A percentile compares a stretch with the other conserved stretches of the same genome.
These are phyloP conservation scores for Buathra laborator DNA, from an alignment of 2,888 invertebrate species.

Conservation along the genomic window DNA sequence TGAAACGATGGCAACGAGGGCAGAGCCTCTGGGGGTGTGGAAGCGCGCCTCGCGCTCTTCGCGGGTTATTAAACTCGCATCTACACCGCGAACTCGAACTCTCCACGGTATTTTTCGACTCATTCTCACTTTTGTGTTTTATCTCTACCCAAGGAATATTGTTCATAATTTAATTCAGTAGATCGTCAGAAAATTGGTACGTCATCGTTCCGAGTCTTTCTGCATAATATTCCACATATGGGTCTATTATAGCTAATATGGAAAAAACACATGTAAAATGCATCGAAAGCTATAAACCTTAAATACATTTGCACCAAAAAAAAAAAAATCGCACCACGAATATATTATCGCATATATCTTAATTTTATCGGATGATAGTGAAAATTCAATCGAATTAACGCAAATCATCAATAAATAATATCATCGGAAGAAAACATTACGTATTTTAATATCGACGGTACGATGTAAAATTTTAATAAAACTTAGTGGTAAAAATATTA, in stretches of 20 bases:
- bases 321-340: no score
- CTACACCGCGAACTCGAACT: conserved; percentile 69
- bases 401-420: neutral
- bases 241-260: neutral
- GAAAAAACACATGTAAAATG: neutral
- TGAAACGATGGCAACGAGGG: conserved; percentile 69
- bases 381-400: no score
- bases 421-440: neutral
- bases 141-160: conserved; percentile 4
- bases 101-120: conserved; percentile 27
- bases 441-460: neutral
- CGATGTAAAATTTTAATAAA: neutral
- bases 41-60: conserved; percentile 65
- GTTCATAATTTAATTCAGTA: conserved; percentile 45
- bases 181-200: neutral
- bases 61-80: conserved; percentile 74
- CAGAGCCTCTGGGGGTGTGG: conserved; percentile 27
- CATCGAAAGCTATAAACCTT: no score
- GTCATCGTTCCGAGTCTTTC: neutral
- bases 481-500: neutral
- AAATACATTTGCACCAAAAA: no score
- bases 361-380: no score
- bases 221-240: no score
- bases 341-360: no score
- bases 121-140: conserved; percentile 4